phyloP scores from a whole-genome alignment of 1,140 invertebrate species.

The Cydia amplana region DNA sequence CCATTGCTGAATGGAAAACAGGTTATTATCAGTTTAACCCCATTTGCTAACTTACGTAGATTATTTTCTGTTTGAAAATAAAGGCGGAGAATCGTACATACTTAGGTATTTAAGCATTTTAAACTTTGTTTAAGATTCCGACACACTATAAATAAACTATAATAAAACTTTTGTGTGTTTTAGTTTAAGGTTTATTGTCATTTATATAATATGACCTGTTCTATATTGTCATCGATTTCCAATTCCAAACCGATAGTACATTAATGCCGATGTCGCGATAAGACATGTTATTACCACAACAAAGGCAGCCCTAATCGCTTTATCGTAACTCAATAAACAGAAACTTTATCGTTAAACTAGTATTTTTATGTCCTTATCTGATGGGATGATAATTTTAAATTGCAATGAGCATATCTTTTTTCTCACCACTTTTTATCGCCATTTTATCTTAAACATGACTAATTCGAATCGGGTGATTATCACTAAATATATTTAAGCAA shows the following conservation, averaged over 20 bases:
- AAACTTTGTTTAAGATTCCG: too few relatives aligned
- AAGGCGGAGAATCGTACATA: too few relatives aligned
- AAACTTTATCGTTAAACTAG: constrained; percentile 19
- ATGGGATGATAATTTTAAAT: constrained; percentile 24
- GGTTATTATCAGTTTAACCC: background rate
- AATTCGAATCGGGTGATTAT: constrained; percentile 28
- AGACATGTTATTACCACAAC: constrained; percentile 27
- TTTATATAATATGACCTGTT: background rate
- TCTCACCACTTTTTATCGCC: constrained; percentile 7
- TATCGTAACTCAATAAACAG: constrained; percentile 31
- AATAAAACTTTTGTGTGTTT: too few relatives aligned
- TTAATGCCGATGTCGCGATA: constrained; percentile 14
- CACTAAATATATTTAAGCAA: constrained; percentile 20
- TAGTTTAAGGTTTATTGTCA: too few relatives aligned
- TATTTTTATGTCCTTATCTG: constrained; percentile 12
- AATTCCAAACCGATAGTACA: background rate
- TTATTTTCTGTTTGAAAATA: background rate
- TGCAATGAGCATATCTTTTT: background rate
- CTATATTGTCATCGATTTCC: background rate
- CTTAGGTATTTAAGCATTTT: too few relatives aligned
- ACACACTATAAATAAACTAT: too few relatives aligned
- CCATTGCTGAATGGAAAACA: background rate
- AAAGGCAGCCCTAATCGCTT: constrained; percentile 22
- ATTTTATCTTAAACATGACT: constrained; percentile 4
- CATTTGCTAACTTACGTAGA: background rate